Evolutionary conservation across 2,888 invertebrate species (phyloP).

Genomic region (Ectemnius cavifrons): DNA sequence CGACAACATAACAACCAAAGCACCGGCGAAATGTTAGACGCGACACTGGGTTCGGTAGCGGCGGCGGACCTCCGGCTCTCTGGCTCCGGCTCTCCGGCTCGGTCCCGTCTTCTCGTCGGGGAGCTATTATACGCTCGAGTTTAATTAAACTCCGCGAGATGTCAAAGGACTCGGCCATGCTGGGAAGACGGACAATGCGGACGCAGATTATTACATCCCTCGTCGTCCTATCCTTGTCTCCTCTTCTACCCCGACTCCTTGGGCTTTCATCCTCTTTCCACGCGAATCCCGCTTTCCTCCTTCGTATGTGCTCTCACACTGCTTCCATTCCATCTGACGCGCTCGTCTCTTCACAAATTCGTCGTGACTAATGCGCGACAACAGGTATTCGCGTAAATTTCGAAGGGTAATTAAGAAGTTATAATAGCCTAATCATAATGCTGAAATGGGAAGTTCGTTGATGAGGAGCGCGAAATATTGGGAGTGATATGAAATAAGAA

Average conservation of each 20-base stretch:
- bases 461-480: too few relatives aligned
- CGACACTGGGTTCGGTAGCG: constrained; percentile 39
- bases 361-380: too few relatives aligned
- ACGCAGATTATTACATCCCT: constrained; percentile 77
- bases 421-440: too few relatives aligned
- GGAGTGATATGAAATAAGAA: too few relatives aligned
- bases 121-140: constrained; percentile 72
- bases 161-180: constrained; percentile 75
- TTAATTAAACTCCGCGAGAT: constrained; percentile 77
- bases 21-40: constrained; percentile 47
- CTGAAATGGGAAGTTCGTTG: too few relatives aligned
- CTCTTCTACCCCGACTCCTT: constrained; percentile 7
- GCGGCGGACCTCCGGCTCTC: constrained; percentile 30
- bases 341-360: too few relatives aligned
- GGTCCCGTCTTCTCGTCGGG: constrained; percentile 57
- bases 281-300: not conserved
- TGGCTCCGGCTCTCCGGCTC: constrained; percentile 41
- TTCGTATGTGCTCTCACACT: too few relatives aligned
- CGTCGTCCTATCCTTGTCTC: constrained; percentile 64
- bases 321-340: too few relatives aligned
- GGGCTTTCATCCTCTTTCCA: not conserved
- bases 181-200: constrained; percentile 77
- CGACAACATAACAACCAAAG: constrained; percentile 21
- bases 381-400: too few relatives aligned
- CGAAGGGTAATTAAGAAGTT: too few relatives aligned